Conservation (phyloP, 2,797 vertebrate genomes). For the Sebastes nivosus region DNA sequence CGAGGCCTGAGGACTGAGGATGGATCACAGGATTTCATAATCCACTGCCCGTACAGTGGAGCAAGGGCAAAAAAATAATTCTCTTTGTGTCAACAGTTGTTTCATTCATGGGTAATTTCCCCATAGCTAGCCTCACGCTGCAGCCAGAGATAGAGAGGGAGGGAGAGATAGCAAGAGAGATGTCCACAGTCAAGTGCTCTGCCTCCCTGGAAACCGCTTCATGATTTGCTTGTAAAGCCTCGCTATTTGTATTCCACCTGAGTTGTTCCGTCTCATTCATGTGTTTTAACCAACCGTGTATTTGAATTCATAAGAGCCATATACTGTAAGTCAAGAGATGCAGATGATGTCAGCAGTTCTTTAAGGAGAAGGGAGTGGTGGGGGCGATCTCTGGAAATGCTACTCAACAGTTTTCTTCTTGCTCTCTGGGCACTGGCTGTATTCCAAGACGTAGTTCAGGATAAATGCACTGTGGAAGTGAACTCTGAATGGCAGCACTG, state of each 20-base stretch:
- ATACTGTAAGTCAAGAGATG: conserved; percentile 50
- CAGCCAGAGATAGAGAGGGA: conserved; percentile 45
- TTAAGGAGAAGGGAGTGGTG: background rate
- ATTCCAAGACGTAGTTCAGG: conserved; percentile 59
- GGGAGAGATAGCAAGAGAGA: conserved; percentile 51
- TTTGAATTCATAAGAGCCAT: conserved; percentile 60
- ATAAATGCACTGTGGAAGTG: conserved; percentile 64
- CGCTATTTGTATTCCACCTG: conserved; percentile 61
- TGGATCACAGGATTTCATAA: conserved; percentile 82
- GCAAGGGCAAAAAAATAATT: conserved; percentile 75
- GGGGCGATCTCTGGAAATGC: conserved; percentile 42
- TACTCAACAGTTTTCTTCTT: conserved; percentile 58
- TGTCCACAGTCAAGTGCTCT: conserved; percentile 56
- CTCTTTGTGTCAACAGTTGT: conserved; percentile 83
- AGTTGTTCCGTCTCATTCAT: conserved; percentile 48
- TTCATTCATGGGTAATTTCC: conserved; percentile 83
- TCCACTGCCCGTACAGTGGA: conserved; percentile 72
- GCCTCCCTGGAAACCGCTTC: conserved; percentile 60
- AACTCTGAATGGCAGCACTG: conserved; percentile 57
- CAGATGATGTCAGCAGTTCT: conserved; percentile 67
- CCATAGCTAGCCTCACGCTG: conserved; percentile 56
- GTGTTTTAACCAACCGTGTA: conserved; percentile 59
- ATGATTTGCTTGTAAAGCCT: conserved; percentile 53
- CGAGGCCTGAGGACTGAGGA: conserved; percentile 73
- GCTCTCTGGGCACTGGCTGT: conserved; percentile 59